Conservation (phyloP, 2,113 vertebrate species). For the Python bivittatus region DNA sequence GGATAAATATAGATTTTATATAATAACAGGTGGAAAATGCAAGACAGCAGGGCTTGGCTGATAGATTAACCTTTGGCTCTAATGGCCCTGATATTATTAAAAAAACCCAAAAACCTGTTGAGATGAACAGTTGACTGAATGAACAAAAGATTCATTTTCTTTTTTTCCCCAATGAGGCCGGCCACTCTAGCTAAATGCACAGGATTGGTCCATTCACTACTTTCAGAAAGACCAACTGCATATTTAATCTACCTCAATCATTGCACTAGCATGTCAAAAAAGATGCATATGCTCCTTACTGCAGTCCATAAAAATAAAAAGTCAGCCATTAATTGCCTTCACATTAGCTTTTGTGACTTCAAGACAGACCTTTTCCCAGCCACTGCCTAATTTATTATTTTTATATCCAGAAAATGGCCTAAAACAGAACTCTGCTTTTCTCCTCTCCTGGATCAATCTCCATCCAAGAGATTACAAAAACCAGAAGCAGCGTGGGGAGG, state of each 20-base stretch:
- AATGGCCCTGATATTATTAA: background rate
- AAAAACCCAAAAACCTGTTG: background rate
- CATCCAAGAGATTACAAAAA: constrained; percentile 73
- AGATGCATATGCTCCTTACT: constrained; percentile 17
- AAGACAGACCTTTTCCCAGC: constrained; percentile 46
- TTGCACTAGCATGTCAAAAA: constrained; percentile 48
- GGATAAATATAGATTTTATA: background rate
- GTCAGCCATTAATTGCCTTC: constrained; percentile 59
- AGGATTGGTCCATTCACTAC: constrained; percentile 34
- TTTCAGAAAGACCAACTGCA: constrained; percentile 20
- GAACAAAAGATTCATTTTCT: background rate
- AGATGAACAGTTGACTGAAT: background rate
- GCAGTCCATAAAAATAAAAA: constrained; percentile 59
- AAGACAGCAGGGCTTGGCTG: background rate
- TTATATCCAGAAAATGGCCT: constrained; percentile 49
- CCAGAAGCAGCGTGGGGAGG: constrained; percentile 69
- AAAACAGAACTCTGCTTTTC: constrained; percentile 47
- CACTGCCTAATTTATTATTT: constrained; percentile 47
- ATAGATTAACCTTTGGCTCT: constrained; percentile 12
- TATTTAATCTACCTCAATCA: constrained; percentile 35
- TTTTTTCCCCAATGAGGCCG: background rate
- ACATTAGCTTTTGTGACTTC: constrained; percentile 46
- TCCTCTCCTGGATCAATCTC: constrained; percentile 50
- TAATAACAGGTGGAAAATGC: background rate
- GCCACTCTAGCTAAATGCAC: background rate